Base-by-base conservation (phyloP, 2,797 vertebrate genomes). In the Enteromius thamalakanensis region DNA sequence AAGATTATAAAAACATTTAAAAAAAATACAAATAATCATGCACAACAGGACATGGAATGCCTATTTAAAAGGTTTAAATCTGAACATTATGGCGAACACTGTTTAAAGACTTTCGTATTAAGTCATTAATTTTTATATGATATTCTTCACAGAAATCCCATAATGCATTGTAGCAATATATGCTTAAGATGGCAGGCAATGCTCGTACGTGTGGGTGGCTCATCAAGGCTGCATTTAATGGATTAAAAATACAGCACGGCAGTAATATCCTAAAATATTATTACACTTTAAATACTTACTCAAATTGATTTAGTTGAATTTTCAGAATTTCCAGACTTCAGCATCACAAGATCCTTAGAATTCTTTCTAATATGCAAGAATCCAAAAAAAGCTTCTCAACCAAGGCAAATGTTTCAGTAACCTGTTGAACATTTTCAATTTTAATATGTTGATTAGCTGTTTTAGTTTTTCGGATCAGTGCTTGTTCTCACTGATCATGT, bases 131-230 rank as follows among this genome's bases (percentile, higher is more conserved):
- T 51, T 32, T 1, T 26, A 11, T 17, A 23, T 23, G 3, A 72
- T 17, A 47, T 71, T 71, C 69, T 70, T 47, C 6, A 71, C 15
- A 71, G 45, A 71, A 71, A 26, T 60, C 58, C 58, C 11, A 65
- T 65, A 65, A 34, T 53, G 10, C 17, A 72, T 6, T 49, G 45
- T 19, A 71, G 4, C 42, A 49, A 74, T 34, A 32, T 21, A 21
- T 12, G 32, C 51, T 21, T 6, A 9, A 55, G 12, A n/a, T 8
- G 51, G 19, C 12, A 9, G 21, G 37, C 7, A 3, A 75, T 3
- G 29, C 71, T 75, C 4, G 29, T 14, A 19, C 5, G 7, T 10
- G 34, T 3, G 32, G 2, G 37, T 23, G 6, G 19, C 29, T 53
- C 47, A 74, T 19, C 10, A 53, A 34, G 49, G 49, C 26, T 53